Evolutionary conservation across 2,888 invertebrate species (phyloP), one percentile per base, ranked within the genome.

Genomic region (Anticlea derivata): DNA sequence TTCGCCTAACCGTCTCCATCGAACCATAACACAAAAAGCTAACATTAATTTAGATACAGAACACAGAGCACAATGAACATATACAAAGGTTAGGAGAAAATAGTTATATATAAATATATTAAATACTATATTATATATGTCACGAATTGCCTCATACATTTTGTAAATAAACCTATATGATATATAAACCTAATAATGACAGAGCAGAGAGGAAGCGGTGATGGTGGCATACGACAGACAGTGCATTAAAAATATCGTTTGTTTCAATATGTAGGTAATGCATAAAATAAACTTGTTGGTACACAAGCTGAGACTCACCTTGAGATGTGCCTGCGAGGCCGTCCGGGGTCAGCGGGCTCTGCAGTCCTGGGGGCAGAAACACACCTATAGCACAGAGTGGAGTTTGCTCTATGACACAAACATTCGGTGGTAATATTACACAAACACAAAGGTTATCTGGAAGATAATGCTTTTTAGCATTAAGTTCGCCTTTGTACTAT

Each of bases 271-370:
- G 85, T 88, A 88, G 76, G 86, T 87, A 86, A 88, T 89, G 89
- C 89, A 86, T 87, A 86, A 88, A 86, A 80, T 85, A 86, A 87
- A 82, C 78, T 88, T 84, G 86, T 88, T 86, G 79, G 81, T 83
- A 83, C 66, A 83, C 82, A 90, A 89, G 90, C 88, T 66, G 75
- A 56, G 68, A 92, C 95, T 94, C 94, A 96, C 96, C 96, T 96
- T 96, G 96, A 73, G 96, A 96, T 75, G 96, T 96, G 79, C 95
- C 94, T 69, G 96, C 95, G 80, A 96, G 91, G 83, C 94, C 95
- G 85, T 95, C 96, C 54, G 93, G 91, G 60, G 91, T 84, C 78
- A 93, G 86, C 55, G 92, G 92, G 76, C 92, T 92, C 73, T 81
- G 83, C 74, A 93, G 88, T 85, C 93, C 93, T 93, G 92, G 64